Evolutionary conservation across 1,140 invertebrate species (phyloP).

Genomic region (Panonychus citri): DNA sequence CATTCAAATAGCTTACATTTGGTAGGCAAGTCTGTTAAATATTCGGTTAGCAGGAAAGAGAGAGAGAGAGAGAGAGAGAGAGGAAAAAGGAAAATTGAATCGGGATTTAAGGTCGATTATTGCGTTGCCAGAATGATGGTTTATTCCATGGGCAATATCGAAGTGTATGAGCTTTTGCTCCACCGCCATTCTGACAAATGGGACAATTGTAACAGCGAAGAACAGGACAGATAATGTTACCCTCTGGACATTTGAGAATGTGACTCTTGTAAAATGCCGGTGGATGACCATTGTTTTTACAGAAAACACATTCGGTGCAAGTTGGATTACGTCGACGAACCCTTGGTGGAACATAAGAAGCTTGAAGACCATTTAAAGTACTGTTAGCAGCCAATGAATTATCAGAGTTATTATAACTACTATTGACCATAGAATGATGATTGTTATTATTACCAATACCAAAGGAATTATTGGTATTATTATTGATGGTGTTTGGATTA

Average conservation of each 20-base stretch:
- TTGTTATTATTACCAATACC: too few species aligned
- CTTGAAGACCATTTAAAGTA: neutral
- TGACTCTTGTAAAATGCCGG: slow-evolving; percentile 35
- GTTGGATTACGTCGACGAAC: neutral
- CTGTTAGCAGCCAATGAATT: neutral
- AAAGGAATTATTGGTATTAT: too few species aligned
- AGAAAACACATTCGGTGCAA: slow-evolving; percentile 34
- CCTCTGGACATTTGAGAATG: slow-evolving; percentile 33
- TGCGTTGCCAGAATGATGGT: neutral
- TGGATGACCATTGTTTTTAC: slow-evolving; percentile 43
- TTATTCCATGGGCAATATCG: slow-evolving; percentile 37
- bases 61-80: neutral
- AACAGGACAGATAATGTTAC: slow-evolving; percentile 38
- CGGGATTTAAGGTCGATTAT: too few species aligned
- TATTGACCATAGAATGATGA: too few species aligned
- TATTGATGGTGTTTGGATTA: too few species aligned
- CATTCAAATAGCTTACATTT: too few species aligned
- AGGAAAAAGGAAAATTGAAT: neutral
- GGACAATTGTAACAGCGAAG: slow-evolving; percentile 39
- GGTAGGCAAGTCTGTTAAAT: too few species aligned
- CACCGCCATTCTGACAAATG: slow-evolving; percentile 37
- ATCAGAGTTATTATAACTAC: neutral
- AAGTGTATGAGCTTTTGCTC: slow-evolving; percentile 44
- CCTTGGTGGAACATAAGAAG: neutral
- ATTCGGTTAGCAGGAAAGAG: too few species aligned